Percentiles rank a stretch among this genome's conserved stretches.
Conservation (phyloP, 2,888 invertebrate genomes). For the Sphinx pinastri region DNA sequence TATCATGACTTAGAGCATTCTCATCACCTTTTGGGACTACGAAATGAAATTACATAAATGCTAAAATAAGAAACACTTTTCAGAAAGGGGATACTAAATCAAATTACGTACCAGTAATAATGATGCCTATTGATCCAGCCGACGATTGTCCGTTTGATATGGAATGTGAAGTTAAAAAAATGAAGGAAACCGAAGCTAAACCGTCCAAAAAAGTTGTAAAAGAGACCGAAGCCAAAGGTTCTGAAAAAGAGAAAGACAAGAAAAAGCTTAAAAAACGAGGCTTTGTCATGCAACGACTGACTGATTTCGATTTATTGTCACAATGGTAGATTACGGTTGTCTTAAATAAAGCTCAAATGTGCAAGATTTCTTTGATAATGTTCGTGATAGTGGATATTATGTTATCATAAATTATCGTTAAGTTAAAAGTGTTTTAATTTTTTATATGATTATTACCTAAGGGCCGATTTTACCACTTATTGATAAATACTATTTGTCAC, state of each 20-base stretch:
- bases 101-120: conserved; percentile 70
- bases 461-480: too few relatives aligned
- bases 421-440: too few relatives aligned
- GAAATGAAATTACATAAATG: too few relatives aligned
- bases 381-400: too few relatives aligned
- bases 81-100: conserved; percentile 53
- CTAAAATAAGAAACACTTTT: conserved; percentile 7
- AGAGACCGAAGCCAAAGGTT: conserved; percentile 38
- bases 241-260: conserved; percentile 56
- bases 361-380: background rate
- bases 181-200: conserved; percentile 52
- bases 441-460: too few relatives aligned
- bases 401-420: too few relatives aligned
- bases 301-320: conserved; percentile 35
- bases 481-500: too few relatives aligned
- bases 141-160: conserved; percentile 73
- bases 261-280: conserved; percentile 62
- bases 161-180: conserved; percentile 65
- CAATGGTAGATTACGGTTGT: conserved; percentile 30
- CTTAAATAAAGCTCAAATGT: background rate
- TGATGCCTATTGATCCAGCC: conserved; percentile 73
- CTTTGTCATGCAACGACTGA: conserved; percentile 37
- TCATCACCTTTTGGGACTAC: too few relatives aligned
- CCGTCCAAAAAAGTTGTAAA: conserved; percentile 46
- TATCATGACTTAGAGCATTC: too few relatives aligned